These are phyloP conservation scores for Anomalospiza imberbis DNA, from an alignment of 2,797 vertebrate genomes.

Conservation along the genomic window DNA sequence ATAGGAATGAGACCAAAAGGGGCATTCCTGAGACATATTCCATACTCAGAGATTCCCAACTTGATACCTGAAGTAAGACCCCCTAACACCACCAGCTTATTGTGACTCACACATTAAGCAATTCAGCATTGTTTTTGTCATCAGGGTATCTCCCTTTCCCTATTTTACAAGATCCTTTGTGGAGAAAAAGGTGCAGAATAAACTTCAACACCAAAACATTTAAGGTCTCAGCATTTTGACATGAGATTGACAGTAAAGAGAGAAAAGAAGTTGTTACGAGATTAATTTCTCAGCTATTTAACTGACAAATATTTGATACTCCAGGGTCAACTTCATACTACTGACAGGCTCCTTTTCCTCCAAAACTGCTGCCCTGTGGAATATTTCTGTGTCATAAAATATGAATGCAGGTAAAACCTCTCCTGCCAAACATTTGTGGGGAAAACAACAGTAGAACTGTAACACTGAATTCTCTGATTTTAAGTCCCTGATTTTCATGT, in stretches of 20 bases:
- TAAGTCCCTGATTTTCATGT: background rate
- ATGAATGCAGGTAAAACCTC: slow-evolving; percentile 4
- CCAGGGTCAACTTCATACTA: background rate
- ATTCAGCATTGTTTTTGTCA: background rate
- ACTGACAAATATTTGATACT: slow-evolving; percentile 12
- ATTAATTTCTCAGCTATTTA: slow-evolving; percentile 20
- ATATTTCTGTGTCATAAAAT: slow-evolving; percentile 29
- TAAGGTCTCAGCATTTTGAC: background rate
- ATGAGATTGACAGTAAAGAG: background rate
- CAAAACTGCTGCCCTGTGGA: background rate
- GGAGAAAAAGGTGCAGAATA: background rate
- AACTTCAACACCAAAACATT: slow-evolving; percentile 8
- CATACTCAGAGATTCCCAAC: background rate
- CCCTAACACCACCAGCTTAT: background rate
- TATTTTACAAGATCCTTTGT: background rate
- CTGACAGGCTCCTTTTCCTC: slow-evolving; percentile 3
- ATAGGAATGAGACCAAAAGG: background rate
- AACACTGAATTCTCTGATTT: background rate
- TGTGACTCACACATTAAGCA: background rate
- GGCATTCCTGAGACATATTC: background rate
- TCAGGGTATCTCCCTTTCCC: background rate
- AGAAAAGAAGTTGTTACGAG: slow-evolving; percentile 34
- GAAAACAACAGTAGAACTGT: background rate
- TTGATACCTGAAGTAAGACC: background rate
- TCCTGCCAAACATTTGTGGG: background rate